Percentiles rank a stretch among this genome's conserved stretches.
Conservation (phyloP, 2,113 vertebrate genomes). For the Macroglossus sobrinus region DNA sequence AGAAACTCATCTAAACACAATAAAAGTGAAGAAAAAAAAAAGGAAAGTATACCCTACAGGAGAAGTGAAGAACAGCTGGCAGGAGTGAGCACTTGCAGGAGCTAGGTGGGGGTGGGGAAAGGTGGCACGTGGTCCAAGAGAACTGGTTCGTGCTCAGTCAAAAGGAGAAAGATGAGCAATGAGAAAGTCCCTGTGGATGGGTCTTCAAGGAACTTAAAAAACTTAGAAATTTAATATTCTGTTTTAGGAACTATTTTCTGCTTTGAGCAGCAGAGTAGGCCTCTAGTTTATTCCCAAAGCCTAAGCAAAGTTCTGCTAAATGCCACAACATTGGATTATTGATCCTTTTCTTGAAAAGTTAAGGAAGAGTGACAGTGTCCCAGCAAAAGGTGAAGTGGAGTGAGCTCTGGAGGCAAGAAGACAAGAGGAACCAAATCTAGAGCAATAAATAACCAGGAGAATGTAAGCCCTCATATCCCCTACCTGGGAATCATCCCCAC, state of each 20-base stretch:
- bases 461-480: not conserved
- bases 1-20: not conserved
- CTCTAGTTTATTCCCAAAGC: not conserved
- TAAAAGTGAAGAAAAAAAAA: not conserved
- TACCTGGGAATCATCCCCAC: no score
- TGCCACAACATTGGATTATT: not conserved
- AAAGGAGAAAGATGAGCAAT: not conserved
- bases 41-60: accelerated
- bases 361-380: not conserved
- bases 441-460: not conserved
- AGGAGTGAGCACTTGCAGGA: not conserved
- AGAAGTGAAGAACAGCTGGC: not conserved
- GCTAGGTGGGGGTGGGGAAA: no score
- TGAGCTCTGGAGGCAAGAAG: not conserved
- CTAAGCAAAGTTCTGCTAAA: not conserved
- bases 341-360: not conserved
- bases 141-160: not conserved
- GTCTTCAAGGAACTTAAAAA: not conserved
- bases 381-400: not conserved
- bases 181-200: not conserved
- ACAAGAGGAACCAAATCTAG: not conserved
- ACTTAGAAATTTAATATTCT: not conserved
- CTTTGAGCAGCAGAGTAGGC: not conserved
- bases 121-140: accelerated
- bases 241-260: not conserved